Percentiles rank a stretch among this genome's conserved stretches.
These are phyloP conservation scores for Rhagophthalmus giganteus DNA, from an alignment of 2,888 invertebrate species.

Conservation along the genomic window DNA sequence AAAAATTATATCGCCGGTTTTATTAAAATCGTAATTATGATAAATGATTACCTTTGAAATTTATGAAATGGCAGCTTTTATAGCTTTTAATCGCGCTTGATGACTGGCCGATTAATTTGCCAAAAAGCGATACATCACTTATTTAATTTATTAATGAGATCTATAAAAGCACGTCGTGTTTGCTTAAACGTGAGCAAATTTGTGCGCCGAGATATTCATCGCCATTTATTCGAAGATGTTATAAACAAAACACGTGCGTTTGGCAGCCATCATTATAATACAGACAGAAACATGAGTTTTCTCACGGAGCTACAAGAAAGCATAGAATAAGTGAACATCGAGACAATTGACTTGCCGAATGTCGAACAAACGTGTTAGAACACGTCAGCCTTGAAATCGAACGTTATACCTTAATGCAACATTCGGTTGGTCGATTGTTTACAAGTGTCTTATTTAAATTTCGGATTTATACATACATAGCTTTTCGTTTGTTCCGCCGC, in stretches of 20 bases:
- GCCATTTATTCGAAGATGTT: conserved; percentile 7
- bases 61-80: too few species aligned
- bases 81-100: too few species aligned
- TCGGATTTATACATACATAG: conserved; percentile 41
- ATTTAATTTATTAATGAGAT: background rate
- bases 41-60: background rate
- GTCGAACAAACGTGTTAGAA: conserved; percentile 32
- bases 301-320: conserved; percentile 42
- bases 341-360: conserved; percentile 31
- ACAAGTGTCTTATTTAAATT: conserved; percentile 50
- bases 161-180: background rate
- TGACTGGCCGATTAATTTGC: too few species aligned
- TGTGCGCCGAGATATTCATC: conserved; percentile 4
- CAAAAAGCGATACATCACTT: too few species aligned
- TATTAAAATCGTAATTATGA: background rate
- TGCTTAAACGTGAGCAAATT: background rate
- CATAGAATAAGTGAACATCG: conserved; percentile 39
- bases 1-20: background rate
- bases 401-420: conserved; percentile 18
- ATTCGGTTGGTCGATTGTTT: conserved; percentile 41
- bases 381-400: conserved; percentile 22
- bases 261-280: conserved; percentile 45
- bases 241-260: conserved; percentile 37
- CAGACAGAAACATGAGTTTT: conserved; percentile 49
- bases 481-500: conserved; percentile 46